phyloP scores from a whole-genome alignment of 2,113 vertebrate species.

The Silurus glanis region DNA sequence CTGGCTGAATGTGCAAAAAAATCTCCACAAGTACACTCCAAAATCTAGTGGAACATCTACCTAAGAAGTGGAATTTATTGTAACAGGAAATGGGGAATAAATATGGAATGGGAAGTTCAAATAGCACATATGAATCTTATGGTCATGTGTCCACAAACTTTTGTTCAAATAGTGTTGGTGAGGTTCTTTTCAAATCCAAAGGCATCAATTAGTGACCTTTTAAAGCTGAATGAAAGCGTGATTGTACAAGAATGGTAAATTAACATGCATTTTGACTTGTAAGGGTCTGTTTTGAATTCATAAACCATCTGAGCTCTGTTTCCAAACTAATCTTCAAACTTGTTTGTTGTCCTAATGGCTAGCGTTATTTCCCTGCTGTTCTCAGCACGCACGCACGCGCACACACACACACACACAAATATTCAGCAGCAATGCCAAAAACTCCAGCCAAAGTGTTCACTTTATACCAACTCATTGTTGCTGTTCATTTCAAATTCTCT shows the following conservation, averaged over 20 bases:
- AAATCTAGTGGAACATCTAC: too few species aligned
- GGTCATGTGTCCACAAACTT: not conserved
- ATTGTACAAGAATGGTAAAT: not conserved
- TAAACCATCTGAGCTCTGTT: not conserved
- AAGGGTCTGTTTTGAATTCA: not conserved
- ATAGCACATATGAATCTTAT: too few species aligned
- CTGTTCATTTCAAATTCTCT: conserved; percentile 34
- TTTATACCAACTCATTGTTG: conserved; percentile 22
- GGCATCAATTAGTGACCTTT: not conserved
- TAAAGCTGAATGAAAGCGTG: not conserved
- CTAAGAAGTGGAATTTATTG: too few species aligned
- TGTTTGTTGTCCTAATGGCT: not conserved
- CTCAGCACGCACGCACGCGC: not conserved
- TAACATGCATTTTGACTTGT: not conserved
- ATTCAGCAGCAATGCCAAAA: not conserved
- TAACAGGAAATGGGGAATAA: too few species aligned
- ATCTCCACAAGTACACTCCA: too few species aligned
- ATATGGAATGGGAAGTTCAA: too few species aligned
- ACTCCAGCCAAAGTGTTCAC: conserved; percentile 7
- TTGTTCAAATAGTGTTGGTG: not conserved
- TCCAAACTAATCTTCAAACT: not conserved
- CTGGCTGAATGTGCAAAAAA: too few species aligned
- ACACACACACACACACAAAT: too few species aligned
- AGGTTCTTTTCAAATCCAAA: not conserved
- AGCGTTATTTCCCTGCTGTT: not conserved